These are phyloP conservation scores for Podocnemis expansa DNA, from an alignment of 2,113 vertebrate genomes.

Conservation along the genomic window DNA sequence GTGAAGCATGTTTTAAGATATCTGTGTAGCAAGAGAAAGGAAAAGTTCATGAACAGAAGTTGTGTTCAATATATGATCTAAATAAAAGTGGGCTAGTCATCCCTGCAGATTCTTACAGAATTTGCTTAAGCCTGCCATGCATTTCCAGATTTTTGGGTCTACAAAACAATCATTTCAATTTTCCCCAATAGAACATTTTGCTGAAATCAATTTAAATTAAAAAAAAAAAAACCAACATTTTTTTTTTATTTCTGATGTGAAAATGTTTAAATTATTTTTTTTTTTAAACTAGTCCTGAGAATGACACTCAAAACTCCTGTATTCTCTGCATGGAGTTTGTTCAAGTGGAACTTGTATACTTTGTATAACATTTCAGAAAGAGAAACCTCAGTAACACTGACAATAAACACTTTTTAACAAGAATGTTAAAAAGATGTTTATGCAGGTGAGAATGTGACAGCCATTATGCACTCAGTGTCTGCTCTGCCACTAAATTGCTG, in stretches of 20 bases:
- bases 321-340: background rate
- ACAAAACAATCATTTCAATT: background rate
- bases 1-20: background rate
- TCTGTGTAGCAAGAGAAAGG: background rate
- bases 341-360: background rate
- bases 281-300: background rate
- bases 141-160: background rate
- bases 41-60: background rate
- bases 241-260: background rate
- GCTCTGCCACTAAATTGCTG: background rate
- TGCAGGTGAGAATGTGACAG: fast-evolving
- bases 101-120: background rate
- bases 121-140: background rate
- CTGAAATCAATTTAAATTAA: background rate
- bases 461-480: background rate
- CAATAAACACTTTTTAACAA: background rate
- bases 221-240: too few species aligned
- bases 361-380: background rate
- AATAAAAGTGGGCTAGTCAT: background rate
- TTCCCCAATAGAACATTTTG: background rate
- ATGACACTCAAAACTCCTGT: background rate
- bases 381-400: background rate
- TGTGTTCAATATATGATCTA: background rate
- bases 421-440: background rate
- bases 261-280: background rate